Evolutionary conservation across 2,113 vertebrate species (phyloP), one percentile per base, ranked within the genome.

Genomic region (Cheilinus undulatus): DNA sequence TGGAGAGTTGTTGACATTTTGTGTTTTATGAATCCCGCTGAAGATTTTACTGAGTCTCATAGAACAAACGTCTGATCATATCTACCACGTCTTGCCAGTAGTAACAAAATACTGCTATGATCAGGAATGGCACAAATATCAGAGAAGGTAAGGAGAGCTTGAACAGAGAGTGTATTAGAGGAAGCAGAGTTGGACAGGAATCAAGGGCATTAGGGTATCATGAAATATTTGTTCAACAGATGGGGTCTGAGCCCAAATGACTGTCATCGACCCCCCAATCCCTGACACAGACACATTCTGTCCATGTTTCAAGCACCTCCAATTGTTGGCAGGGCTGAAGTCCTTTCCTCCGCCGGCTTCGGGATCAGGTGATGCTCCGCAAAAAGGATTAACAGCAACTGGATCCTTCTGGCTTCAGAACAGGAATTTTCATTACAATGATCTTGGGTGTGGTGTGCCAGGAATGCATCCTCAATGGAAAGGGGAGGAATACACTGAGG

Each of bases 351-450:
- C 77, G 73, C 82, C 84, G 86, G 86, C 86, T 68, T 10, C 27
- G 76, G 92, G 94, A 95, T 96, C 93, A 93, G 91, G 94, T 95
- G 93, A 95, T 59, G 86, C 86, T 85, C 90, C 78, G 92, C 89
- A 91, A 92, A 45, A 90, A 93, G 94, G 95, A 96, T 97, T 96
- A 96, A 89, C 86, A 90, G 96, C 93, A 95, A 96, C 91, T 92
- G 92, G 94, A 97, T 95, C 95, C 93, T 80, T 90, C 92, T 96
- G 95, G 95, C 93, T 89, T 85, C 84, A 89, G 84, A 53, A 89
- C 91, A 93, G 95, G 96, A 96, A 97, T 97, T 96, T 97, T 95
- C 95, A 95, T 96, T 95, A 95, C 96, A 95, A 94, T 95, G 95
- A 95, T 94, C 95, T 94, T 95, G 95, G 95, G 95, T 94, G 95